A percentile compares a stretch with the other conserved stretches of the same genome.
These are phyloP conservation scores for Rissa tridactyla DNA, from an alignment of 2,113 vertebrate species.

Conservation along the genomic window DNA sequence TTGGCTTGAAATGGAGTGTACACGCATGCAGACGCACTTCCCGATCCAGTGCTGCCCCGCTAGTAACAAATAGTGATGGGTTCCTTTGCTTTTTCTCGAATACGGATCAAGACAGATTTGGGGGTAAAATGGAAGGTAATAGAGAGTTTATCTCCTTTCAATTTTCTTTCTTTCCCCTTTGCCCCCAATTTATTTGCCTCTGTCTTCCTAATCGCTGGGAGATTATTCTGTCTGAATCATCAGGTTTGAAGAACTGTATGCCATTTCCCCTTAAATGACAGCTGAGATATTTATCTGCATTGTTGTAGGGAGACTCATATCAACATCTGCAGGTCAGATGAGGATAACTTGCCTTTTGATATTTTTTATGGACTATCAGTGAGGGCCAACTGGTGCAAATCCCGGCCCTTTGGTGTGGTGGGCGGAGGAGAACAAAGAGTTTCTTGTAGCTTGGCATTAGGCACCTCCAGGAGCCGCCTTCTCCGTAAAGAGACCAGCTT, in stretches of 20 bases:
- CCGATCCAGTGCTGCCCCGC: neutral
- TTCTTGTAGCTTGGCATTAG: neutral
- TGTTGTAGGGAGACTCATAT: neutral
- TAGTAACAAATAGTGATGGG: neutral
- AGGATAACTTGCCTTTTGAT: neutral
- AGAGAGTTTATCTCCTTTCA: neutral
- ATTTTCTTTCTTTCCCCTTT: neutral
- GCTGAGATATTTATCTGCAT: neutral
- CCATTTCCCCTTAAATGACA: neutral
- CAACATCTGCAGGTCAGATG: neutral
- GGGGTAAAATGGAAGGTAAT: neutral
- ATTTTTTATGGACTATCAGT: neutral
- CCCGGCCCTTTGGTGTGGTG: neutral
- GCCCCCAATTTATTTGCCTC: neutral
- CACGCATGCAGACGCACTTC: neutral
- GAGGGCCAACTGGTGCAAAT: neutral
- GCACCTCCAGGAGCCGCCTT: neutral
- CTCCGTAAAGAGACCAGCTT: neutral
- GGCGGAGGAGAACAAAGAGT: neutral
- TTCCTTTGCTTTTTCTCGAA: neutral
- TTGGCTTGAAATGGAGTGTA: neutral
- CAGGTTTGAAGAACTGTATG: neutral
- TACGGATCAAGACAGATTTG: neutral
- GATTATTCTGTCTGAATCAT: conserved; percentile 6
- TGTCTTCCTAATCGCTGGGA: neutral